phyloP scores from a whole-genome alignment of 2,797 vertebrate genomes.

The Psittacula echo region DNA sequence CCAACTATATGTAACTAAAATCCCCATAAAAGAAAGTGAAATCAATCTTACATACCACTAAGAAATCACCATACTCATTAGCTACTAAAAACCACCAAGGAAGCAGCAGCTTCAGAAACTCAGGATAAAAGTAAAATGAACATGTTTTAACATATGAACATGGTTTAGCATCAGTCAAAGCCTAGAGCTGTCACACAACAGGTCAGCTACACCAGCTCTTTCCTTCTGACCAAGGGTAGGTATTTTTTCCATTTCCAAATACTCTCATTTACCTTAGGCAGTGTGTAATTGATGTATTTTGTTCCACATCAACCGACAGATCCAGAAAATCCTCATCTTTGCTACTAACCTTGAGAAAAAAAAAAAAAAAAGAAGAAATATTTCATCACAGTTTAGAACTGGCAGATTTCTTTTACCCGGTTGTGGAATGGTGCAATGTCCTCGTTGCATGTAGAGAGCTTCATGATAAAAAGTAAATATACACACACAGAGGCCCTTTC shows the following conservation, averaged over 20 bases:
- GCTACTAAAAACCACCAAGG: background rate
- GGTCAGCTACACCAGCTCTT: background rate
- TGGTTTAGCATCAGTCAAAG: background rate
- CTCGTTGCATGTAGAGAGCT: background rate
- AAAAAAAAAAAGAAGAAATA: background rate
- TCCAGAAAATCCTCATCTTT: conserved; percentile 95
- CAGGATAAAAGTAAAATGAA: background rate
- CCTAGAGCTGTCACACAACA: background rate
- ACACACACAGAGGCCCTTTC: background rate
- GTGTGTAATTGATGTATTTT: conserved; percentile 94
- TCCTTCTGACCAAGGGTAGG: background rate
- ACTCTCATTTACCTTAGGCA: conserved; percentile 85
- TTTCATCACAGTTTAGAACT: conserved; percentile 1
- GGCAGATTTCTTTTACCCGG: background rate
- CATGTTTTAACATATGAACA: background rate
- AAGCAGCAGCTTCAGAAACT: background rate
- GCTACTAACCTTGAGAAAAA: conserved; percentile 87
- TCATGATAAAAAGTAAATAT: background rate
- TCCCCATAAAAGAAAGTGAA: background rate
- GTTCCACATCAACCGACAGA: conserved; percentile 92
- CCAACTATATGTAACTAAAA: background rate
- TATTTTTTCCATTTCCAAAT: background rate
- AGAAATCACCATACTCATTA: background rate
- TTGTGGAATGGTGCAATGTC: background rate
- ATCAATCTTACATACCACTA: background rate